Base-by-base conservation (phyloP, 2,888 invertebrate genomes). In the Epistrophella euchroma region DNA sequence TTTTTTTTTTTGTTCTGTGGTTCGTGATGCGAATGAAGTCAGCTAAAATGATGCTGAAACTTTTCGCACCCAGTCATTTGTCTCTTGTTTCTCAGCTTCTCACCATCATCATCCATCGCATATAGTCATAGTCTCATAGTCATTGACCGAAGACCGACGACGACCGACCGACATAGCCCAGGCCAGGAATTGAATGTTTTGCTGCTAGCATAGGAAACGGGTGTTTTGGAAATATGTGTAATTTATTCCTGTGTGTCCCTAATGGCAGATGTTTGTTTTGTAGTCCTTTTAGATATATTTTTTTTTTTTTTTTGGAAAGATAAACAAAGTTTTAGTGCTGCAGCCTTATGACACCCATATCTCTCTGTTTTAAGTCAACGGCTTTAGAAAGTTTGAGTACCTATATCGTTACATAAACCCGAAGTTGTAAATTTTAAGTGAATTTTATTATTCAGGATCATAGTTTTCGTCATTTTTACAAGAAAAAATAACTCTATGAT, bases 11-110 rank as follows among this genome's bases (percentile, higher is more conserved):
- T 4, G 4, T 28, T 19, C 43, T 71, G 66, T 73, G 64, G 78
- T 74, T 58, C 74, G 68, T 71, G 81, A 74, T 86, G 86, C 71
- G 86, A 86, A 82, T 86, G 86, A 86, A 86, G 86, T 86, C 82
- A 78, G 78, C 71, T 78, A 78, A 86, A 86, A 86, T 86, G 82
- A 86, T 86, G 86, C 86, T 82, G 56, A 86, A 86, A 86, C 50
- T 86, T 86, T 86, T 81, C 47, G 47, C 82, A 58, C 75, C 68
- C 80, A 72, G 72, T 62, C 84, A 58, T 70, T 81, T 80, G 60
- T 80, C 79, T 66, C 74, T 52, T 73, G 68, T 72, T 71, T 52
- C 40, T 84, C 70, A 68, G 68, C 28, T 84, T 68, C 68, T 47
- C 52, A 35, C 35, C 35, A 47, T 32, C 19, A 17, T 17, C 35